Conservation (phyloP, 2,888 invertebrate genomes). For the Caenorhabditis panamensis region DNA sequence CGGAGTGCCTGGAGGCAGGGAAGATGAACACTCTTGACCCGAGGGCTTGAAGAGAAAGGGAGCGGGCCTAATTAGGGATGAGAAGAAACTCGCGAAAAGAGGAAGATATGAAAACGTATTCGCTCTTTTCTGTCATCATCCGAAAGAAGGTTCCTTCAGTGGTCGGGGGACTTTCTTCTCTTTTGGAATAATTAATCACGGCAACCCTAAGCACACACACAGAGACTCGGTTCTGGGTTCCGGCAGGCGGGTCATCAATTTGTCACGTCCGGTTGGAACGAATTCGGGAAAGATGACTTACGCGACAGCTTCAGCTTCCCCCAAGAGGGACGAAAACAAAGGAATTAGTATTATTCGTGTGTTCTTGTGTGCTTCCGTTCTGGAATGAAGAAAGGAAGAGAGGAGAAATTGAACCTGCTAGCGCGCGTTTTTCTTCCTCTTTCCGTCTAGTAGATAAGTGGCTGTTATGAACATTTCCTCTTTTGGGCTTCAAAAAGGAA, state of each 20-base stretch:
- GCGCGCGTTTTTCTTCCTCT: not conserved
- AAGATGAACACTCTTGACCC: slow-evolving; percentile 23
- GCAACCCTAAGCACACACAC: not conserved
- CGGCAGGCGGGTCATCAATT: slow-evolving; percentile 13
- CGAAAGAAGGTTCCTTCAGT: not conserved
- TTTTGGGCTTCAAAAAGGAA: not conserved
- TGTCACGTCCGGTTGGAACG: slow-evolving; percentile 1
- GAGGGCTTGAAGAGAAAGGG: slow-evolving; percentile 14
- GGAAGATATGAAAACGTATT: not conserved
- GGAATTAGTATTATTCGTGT: slow-evolving; percentile 32
- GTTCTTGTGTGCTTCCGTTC: slow-evolving; percentile 7
- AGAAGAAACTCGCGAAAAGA: slow-evolving; percentile 1
- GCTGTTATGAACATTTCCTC: slow-evolving; percentile 17
- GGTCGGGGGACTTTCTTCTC: not conserved
- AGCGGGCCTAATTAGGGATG: not conserved
- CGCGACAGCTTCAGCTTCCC: slow-evolving; percentile 3
- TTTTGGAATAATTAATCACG: slow-evolving; percentile 12
- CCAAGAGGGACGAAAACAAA: slow-evolving; percentile 12
- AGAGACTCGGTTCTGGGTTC: not conserved
- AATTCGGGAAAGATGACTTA: slow-evolving; percentile 4
- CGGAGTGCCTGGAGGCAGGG: not conserved
- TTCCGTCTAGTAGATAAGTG: slow-evolving; percentile 7
- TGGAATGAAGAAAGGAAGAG: not conserved
- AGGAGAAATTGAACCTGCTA: slow-evolving; percentile 15
- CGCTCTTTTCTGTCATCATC: not conserved